Base-by-base conservation (phyloP, 2,888 invertebrate genomes). In the Leptodirus hochenwartii region DNA sequence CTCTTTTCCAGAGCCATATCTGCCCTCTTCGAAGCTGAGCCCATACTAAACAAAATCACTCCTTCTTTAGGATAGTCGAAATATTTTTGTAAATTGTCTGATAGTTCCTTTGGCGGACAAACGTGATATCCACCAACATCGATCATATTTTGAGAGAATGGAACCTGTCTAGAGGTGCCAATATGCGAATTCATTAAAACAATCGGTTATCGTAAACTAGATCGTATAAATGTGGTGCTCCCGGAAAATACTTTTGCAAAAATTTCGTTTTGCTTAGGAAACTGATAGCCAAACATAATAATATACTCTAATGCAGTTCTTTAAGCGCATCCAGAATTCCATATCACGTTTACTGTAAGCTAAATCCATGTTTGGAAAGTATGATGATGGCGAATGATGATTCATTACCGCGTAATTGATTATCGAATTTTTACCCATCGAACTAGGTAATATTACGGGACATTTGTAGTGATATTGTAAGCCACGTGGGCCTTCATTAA, bases 31-130 rank as follows among this genome's bases (percentile, higher is more conserved):
- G 69, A 53, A 36, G 66, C 64, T 1, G 70, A 65, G 2, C 71
- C 72, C 43, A 73, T 60, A 39, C 64, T 67, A 38, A 69, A 61
- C 36, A 64, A 64, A 1, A 69, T 51, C 0, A 61, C 64, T 1
- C 68, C 68, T 30, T 64, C 34, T 17, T 47, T 50, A 1, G 66
- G 55, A 4, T 51, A 47, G 36, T 68, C 64, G 28, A 68, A 41
- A 27, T 59, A 47, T 12, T 50, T 46, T 46, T 64, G 51, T 1
- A 67, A 44, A 41, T 66, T 61, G 57, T 34, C 28, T 2, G 46
- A 43, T 15, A 48, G 30, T 12, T 34, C 26, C 13, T 37, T 35
- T 15, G 35, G 29, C n/a, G n/a, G n/a, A n/a, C n/a, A n/a, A n/a
- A n/a, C n/a, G 22, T 67, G 66, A 24, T 59, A 39, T 15, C 66